Evolutionary conservation across 2,888 invertebrate species (phyloP).

Genomic region (Euplagia quadripunctaria): DNA sequence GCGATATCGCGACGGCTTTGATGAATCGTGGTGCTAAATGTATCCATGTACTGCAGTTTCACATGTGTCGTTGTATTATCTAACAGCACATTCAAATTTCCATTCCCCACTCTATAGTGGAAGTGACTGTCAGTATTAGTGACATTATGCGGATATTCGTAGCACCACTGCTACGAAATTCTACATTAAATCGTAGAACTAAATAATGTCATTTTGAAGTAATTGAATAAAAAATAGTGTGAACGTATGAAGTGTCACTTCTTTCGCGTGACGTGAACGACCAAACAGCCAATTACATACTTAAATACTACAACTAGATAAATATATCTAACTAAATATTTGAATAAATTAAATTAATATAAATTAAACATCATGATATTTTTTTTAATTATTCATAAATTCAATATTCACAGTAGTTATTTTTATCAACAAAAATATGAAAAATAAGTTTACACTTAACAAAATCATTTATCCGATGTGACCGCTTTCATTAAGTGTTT

Average conservation of each 20-base stretch:
- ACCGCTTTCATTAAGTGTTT: no score
- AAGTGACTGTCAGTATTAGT: conserved; percentile 1
- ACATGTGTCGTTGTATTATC: conserved; percentile 25
- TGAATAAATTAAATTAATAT: not conserved
- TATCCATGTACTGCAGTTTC: conserved; percentile 53
- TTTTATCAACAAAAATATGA: not conserved
- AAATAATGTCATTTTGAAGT: not conserved
- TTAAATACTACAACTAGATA: no score
- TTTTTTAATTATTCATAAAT: not conserved
- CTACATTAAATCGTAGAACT: conserved; percentile 2
- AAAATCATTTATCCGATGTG: no score
- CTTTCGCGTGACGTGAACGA: no score
- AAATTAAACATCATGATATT: not conserved
- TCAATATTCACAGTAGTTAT: not conserved
- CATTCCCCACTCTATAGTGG: not conserved
- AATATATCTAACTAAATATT: not conserved
- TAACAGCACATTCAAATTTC: conserved; percentile 25
- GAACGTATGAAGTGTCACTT: not conserved
- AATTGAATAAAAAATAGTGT: not conserved
- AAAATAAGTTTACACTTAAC: no score
- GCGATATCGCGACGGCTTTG: conserved; percentile 73
- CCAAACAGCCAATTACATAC: no score
- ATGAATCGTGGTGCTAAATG: conserved; percentile 70
- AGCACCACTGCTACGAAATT: conserved; percentile 7
- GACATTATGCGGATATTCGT: conserved; percentile 1